These are phyloP conservation scores for Platypus cylindrus DNA, from an alignment of 2,888 invertebrate genomes.

Conservation along the genomic window DNA sequence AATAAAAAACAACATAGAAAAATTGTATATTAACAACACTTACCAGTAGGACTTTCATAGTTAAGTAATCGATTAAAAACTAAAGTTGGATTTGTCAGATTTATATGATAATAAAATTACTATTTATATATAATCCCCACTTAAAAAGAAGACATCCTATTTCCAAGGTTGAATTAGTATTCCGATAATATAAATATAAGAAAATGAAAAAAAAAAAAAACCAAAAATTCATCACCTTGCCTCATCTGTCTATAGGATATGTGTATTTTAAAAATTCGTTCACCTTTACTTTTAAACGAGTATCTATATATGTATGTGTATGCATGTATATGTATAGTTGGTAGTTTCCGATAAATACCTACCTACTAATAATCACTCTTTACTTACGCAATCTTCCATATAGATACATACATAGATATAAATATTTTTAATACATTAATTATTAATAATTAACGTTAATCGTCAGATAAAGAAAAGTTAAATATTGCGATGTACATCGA, in stretches of 20 bases:
- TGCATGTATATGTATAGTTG: background rate
- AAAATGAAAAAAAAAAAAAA: slow-evolving; percentile 11
- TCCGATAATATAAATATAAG: too few species aligned
- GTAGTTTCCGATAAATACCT: too few species aligned
- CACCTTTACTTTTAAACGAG: slow-evolving; percentile 9
- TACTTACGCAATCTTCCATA: too few species aligned
- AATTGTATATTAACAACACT: slow-evolving; percentile 5
- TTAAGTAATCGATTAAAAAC: too few species aligned
- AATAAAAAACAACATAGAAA: slow-evolving; percentile 3
- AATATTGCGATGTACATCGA: too few species aligned
- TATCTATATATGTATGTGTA: background rate
- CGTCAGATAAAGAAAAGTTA: too few species aligned
- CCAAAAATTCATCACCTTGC: slow-evolving; percentile 12
- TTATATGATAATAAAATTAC: slow-evolving; percentile 12
- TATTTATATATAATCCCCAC: slow-evolving; percentile 14
- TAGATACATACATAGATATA: too few species aligned
- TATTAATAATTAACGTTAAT: too few species aligned
- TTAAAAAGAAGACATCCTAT: slow-evolving; percentile 14
- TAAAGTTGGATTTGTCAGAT: slow-evolving; percentile 6
- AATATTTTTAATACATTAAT: too few species aligned
- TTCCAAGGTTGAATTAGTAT: slow-evolving; percentile 14
- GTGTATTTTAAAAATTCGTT: slow-evolving; percentile 15
- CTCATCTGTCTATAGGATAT: slow-evolving; percentile 6
- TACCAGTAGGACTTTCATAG: slow-evolving; percentile 14
- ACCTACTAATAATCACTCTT: too few species aligned